These are phyloP conservation scores for Menidia menidia DNA, from an alignment of 2,797 vertebrate species.

Conservation along the genomic window DNA sequence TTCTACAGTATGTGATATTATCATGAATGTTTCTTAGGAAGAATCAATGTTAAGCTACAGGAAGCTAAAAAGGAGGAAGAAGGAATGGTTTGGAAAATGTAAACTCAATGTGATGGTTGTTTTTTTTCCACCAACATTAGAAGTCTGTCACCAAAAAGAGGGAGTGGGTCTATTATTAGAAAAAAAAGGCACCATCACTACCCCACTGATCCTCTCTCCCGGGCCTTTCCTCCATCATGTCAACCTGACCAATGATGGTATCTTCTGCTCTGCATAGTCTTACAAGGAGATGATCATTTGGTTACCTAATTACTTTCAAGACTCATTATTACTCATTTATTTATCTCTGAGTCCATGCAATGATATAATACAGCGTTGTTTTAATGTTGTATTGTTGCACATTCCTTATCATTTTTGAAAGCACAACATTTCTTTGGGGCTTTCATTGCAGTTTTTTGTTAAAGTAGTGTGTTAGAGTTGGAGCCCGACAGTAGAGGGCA, in stretches of 20 bases:
- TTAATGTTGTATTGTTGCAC: background rate
- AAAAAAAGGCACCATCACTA: constrained; percentile 57
- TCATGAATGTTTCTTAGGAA: too few relatives aligned
- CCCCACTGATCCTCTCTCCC: constrained; percentile 57
- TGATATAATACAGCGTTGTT: constrained; percentile 13
- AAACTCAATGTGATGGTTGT: constrained; percentile 22
- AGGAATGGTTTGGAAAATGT: background rate
- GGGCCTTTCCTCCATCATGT: constrained; percentile 43
- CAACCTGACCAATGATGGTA: constrained; percentile 24
- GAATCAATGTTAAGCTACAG: background rate
- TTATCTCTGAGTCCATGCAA: background rate
- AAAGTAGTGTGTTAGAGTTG: background rate
- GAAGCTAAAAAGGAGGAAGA: constrained; percentile 2
- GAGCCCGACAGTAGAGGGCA: constrained; percentile 4
- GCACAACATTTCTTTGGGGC: background rate
- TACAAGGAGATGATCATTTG: constrained; percentile 44
- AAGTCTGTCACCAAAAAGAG: constrained; percentile 31
- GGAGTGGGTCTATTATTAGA: constrained; percentile 52
- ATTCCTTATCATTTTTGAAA: background rate
- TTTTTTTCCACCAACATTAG: constrained; percentile 22
- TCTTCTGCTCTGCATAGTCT: constrained; percentile 27
- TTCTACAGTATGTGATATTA: too few relatives aligned
- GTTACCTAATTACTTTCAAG: constrained; percentile 6
- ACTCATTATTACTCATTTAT: constrained; percentile 40
- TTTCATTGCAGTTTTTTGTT: background rate